phyloP scores from a whole-genome alignment of 2,113 vertebrate species.

The Phoenicopterus ruber region DNA sequence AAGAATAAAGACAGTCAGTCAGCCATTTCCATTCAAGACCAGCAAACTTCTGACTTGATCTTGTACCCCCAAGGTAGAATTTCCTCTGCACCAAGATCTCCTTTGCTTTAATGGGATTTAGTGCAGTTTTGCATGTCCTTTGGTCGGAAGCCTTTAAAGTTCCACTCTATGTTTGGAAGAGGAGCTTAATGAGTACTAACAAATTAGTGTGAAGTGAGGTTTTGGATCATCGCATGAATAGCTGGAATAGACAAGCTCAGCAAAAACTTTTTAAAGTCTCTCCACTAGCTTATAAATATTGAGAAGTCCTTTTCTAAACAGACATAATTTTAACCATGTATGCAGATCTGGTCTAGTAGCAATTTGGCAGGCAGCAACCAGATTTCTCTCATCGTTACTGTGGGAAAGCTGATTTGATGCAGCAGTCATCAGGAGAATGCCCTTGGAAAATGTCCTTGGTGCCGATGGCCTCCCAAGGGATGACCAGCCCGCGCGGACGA shows the following conservation, averaged over 20 bases:
- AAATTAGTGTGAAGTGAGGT: background rate
- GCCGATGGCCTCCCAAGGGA: background rate
- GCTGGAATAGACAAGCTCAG: background rate
- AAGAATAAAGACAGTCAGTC: background rate
- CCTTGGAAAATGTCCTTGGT: background rate
- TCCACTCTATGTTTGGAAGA: background rate
- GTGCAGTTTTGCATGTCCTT: background rate
- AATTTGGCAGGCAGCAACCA: background rate
- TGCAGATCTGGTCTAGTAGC: background rate
- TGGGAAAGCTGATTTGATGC: background rate
- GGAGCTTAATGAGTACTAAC: background rate
- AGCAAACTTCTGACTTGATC: background rate
- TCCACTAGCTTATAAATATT: background rate
- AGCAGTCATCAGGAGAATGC: background rate
- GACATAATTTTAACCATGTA: background rate
- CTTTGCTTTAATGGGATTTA: background rate
- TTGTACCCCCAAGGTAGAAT: background rate
- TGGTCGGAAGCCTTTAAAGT: background rate
- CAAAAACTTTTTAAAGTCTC: background rate
- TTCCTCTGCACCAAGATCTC: background rate
- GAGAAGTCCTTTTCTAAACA: background rate
- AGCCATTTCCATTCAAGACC: background rate
- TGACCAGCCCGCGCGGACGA: background rate
- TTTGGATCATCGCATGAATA: background rate
- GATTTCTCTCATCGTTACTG: background rate